Percentiles rank a stretch among this genome's conserved stretches.
Evolutionary conservation across 2,888 invertebrate species (phyloP).

Genomic region (Ectropis crepuscularia): DNA sequence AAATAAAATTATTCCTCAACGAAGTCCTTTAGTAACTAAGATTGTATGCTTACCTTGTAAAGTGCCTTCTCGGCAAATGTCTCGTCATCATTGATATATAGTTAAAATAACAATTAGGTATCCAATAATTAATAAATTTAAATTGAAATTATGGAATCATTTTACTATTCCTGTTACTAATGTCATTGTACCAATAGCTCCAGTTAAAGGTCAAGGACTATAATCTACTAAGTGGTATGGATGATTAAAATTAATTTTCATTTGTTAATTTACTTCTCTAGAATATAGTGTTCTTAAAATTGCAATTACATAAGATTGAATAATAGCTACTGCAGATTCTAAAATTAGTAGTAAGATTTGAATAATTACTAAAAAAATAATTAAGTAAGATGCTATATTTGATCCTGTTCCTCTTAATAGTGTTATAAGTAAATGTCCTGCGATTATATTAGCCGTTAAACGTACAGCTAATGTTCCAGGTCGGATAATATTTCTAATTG

Average conservation of each 20-base stretch:
- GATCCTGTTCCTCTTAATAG: slow-evolving; percentile 76
- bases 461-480: slow-evolving; percentile 89
- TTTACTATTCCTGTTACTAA: slow-evolving; percentile 84
- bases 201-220: slow-evolving; percentile 87
- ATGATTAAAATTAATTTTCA: slow-evolving; percentile 83
- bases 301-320: slow-evolving; percentile 88
- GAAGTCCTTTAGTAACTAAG: slow-evolving; percentile 84
- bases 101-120: slow-evolving; percentile 75
- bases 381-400: slow-evolving; percentile 53
- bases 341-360: slow-evolving; percentile 83
- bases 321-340: slow-evolving; percentile 86
- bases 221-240: slow-evolving; percentile 87
- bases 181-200: slow-evolving; percentile 84
- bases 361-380: slow-evolving; percentile 67
- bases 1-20: slow-evolving; percentile 90
- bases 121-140: slow-evolving; percentile 81
- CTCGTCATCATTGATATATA: slow-evolving; percentile 89
- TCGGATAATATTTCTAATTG: slow-evolving; percentile 89
- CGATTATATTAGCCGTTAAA: slow-evolving; percentile 91
- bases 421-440: slow-evolving; percentile 88
- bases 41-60: slow-evolving; percentile 87
- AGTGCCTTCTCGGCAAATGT: slow-evolving; percentile 87
- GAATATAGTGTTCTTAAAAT: slow-evolving; percentile 87
- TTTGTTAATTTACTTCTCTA: slow-evolving; percentile 86
- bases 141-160: slow-evolving; percentile 86